phyloP scores from a whole-genome alignment of 1,140 invertebrate genomes.

The Eriosoma lanigerum region DNA sequence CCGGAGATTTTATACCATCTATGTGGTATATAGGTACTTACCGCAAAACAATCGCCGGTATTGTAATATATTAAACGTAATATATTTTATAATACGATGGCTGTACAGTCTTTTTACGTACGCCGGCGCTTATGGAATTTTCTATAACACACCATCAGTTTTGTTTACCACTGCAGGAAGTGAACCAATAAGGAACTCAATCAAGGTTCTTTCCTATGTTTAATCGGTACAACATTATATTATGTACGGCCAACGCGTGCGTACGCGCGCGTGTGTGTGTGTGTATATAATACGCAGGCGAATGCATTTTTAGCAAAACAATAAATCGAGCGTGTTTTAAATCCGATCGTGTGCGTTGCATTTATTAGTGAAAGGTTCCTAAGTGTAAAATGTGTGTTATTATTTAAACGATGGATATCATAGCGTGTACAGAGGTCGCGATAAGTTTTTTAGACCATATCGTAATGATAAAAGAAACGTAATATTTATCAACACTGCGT shows the following conservation, averaged over 20 bases:
- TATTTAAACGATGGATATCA: too few species aligned
- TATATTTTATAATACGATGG: neutral
- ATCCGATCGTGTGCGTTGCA: slow-evolving; percentile 8
- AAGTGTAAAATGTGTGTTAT: too few species aligned
- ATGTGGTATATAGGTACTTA: too few species aligned
- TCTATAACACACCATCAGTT: slow-evolving; percentile 8
- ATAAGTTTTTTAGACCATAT: too few species aligned
- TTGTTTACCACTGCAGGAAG: slow-evolving; percentile 39
- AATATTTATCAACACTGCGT: too few species aligned
- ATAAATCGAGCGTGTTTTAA: neutral
- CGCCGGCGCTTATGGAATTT: slow-evolving; percentile 14
- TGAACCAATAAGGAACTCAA: slow-evolving; percentile 45
- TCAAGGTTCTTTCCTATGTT: slow-evolving; percentile 45
- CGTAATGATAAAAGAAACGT: too few species aligned
- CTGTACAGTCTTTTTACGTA: too few species aligned
- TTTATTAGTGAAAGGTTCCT: slow-evolving; percentile 13
- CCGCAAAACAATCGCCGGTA: neutral
- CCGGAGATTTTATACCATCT: neutral
- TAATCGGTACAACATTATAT: neutral
- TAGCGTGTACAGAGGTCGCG: neutral
- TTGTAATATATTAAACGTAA: neutral
- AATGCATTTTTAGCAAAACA: slow-evolving; percentile 43
- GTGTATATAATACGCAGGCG: neutral
- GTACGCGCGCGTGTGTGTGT: too few species aligned
- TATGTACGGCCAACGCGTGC: too few species aligned